Base-by-base conservation (phyloP, 1,140 invertebrate genomes). In the Nomia melanderi region DNA sequence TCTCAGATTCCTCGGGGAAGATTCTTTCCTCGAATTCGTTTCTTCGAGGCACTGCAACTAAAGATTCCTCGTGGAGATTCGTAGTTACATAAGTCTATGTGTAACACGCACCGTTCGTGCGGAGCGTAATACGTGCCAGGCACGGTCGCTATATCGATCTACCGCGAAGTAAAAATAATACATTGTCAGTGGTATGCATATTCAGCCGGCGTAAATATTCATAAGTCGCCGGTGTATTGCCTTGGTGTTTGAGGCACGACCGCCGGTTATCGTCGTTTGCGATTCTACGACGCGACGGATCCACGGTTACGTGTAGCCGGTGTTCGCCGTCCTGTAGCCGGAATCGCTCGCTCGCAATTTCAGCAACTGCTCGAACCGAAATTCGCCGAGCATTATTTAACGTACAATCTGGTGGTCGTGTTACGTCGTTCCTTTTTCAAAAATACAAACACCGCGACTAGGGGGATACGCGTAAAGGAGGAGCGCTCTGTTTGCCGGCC, bases 201-300 rank as follows among this genome's bases (percentile, higher is more conserved):
- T 91, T 90, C 90, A 90, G 60, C 60, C 63, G 73, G 56, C 71
- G 87, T 91, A 90, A 90, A 91, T 91, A 91, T 91, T 91, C 90
- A 91, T 91, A 89, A 90, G 89, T 87, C 78, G 66, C 71, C 72
- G 60, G 79, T 85, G 86, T 82, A 87, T 87, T 85, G 84, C 81
- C 85, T 82, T 86, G 82, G 79, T 85, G 86, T 86, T 83, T 69
- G 62, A 39, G 53, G 75, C 78, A 75, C 69, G 50, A 64, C 17
- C 33, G 53, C 53, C 56, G 73, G 65, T 72, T 47, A 75, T 69
- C 74, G 60, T 69, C 25, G 62, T 44, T 60, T 47, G 50, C 53
- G 41, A 60, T 54, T 29, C 25, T 59, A 60, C 50, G 57, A 36
- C 33, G 63, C 39, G 60, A 33, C 29, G 25, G 31, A 54, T 44